These are phyloP conservation scores for Scaptomyza tumidula DNA, from an alignment of 2,888 invertebrate species.

Conservation along the genomic window DNA sequence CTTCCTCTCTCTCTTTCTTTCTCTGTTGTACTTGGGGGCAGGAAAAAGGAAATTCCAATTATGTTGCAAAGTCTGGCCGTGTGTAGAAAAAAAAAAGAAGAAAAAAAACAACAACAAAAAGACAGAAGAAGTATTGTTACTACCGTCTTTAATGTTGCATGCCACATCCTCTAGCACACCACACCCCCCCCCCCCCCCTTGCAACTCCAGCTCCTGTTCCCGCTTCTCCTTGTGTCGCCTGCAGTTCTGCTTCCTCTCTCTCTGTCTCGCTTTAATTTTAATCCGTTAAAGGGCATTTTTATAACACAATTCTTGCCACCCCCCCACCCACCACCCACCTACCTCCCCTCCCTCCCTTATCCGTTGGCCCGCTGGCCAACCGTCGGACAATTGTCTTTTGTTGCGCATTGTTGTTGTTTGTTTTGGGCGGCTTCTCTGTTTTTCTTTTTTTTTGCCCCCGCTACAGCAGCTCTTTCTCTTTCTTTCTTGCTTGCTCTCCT, in stretches of 20 bases:
- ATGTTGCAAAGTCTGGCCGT: conserved; percentile 76
- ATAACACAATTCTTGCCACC: conserved; percentile 16
- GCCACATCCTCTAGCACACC: not conserved
- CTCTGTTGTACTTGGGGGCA: conserved; percentile 34
- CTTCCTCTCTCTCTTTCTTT: not conserved
- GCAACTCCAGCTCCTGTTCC: not conserved
- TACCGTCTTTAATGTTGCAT: conserved; percentile 63
- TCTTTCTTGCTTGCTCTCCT: not conserved
- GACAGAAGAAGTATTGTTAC: conserved; percentile 49
- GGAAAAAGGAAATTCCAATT: conserved; percentile 79
- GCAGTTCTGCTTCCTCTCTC: too few species aligned
- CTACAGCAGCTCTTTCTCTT: conserved; percentile 1
- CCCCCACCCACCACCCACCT: not conserved
- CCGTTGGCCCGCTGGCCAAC: not conserved
- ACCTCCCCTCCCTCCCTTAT: not conserved
- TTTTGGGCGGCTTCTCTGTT: not conserved
- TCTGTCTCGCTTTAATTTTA: conserved; percentile 63
- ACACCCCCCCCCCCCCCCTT: not conserved
- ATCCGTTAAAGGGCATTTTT: conserved; percentile 64
- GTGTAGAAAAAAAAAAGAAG: conserved; percentile 68
- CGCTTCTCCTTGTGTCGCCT: not conserved
- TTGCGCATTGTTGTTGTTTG: conserved; percentile 32
- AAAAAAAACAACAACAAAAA: conserved; percentile 44
- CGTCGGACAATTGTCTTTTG: conserved; percentile 51
- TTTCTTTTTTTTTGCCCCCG: conserved; percentile 21